Base-by-base conservation (phyloP, 2,888 invertebrate genomes). In the Heteromurus nitidus region DNA sequence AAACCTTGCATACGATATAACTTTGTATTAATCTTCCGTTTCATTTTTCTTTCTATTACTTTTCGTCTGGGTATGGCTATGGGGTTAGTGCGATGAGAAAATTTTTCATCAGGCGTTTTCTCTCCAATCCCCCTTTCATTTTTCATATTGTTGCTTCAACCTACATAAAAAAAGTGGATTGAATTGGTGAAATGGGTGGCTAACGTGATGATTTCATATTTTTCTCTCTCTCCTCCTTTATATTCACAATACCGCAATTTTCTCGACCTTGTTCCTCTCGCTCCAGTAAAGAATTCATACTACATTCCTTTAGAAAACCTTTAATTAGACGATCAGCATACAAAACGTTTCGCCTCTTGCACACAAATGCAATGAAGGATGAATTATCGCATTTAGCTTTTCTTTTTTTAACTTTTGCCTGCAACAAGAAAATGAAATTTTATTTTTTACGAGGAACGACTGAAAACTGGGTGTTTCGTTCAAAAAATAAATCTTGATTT, bases 201-300 rank as follows among this genome's bases (percentile, higher is more conserved):
- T 65, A 74, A 74, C 74, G 65, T 74, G 74, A 74, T 50, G 65
- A 55, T 75, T 75, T 75, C 24, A 55, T 74, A 53, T 74, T 50
- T 53, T 18, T 22, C 36, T 22, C 5, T 50, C 18, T n/a, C 22
- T 55, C 3, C 22, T 72, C 24, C 42, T 18, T 58, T 13, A 22
- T 7, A 18, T 60, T 44, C 18, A 3, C 53, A 42, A 60, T 11
- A n/a, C 1, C 24, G n/a, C 28, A 28, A 58, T 28, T 28, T 28
- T 13, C 9, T 22, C 44, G 65, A 18, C 60, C 64, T 65, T 65
- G 65, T 65, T 65, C 47, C 26, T 64, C 24, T 22, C 24, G 20
- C 16, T 20, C n/a, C n/a, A n/a, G n/a, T n/a, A n/a, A n/a, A n/a
- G n/a, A n/a, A n/a, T n/a, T n/a, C n/a, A n/a, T n/a, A n/a, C n/a